These are phyloP conservation scores for Chrysolophus pictus DNA, from an alignment of 2,797 vertebrate species.

Conservation along the genomic window DNA sequence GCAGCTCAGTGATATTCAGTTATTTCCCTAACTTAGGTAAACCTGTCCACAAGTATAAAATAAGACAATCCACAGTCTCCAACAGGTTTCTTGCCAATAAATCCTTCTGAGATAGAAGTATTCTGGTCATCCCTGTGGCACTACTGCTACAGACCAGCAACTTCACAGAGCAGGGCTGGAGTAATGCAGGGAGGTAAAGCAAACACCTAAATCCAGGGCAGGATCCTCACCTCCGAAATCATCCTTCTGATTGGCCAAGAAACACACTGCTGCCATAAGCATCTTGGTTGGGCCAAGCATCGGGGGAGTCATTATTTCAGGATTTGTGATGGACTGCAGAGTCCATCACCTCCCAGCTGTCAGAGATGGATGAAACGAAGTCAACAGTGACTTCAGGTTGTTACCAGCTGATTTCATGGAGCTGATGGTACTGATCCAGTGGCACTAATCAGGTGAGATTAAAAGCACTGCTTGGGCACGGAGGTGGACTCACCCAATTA, in stretches of 20 bases:
- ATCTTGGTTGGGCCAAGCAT: neutral
- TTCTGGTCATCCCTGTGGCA: rapidly evolving
- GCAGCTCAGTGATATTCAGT: neutral
- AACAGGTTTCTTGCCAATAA: neutral
- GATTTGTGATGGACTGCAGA: neutral
- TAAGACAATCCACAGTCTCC: neutral
- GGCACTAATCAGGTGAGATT: neutral
- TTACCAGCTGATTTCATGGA: neutral
- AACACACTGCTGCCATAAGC: neutral
- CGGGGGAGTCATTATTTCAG: neutral
- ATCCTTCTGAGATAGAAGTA: neutral
- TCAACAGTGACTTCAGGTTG: neutral
- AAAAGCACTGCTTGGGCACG: neutral
- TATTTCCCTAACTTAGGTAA: neutral
- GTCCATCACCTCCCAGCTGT: neutral
- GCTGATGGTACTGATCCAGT: neutral
- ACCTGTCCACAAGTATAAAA: neutral
- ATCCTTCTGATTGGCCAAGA: neutral
- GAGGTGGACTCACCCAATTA: neutral
- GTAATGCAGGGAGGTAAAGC: neutral
- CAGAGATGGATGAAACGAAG: neutral
- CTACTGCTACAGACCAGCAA: neutral
- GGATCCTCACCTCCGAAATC: neutral
- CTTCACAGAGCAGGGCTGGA: neutral
- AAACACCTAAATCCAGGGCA: neutral